Evolutionary conservation across 92 coral and sea anemone genomes (phyloP).

Genomic region (Actinostola sp.): DNA sequence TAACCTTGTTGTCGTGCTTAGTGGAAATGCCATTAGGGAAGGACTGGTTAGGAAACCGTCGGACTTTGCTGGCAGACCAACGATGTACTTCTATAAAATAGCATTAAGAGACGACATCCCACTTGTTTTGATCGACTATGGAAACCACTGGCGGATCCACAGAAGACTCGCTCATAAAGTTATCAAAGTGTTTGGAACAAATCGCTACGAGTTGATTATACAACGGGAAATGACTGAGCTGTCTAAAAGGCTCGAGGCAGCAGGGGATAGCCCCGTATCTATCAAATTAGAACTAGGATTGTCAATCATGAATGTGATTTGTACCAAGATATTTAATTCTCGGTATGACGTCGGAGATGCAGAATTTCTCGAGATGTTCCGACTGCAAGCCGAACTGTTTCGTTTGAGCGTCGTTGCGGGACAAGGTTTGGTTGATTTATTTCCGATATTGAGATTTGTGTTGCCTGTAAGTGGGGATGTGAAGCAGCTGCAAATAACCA

Average conservation of each 20-base stretch:
- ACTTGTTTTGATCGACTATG: constrained; percentile 49
- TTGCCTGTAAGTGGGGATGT: constrained; percentile 48
- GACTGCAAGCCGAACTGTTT: constrained; percentile 37
- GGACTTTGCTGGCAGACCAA: constrained; percentile 83
- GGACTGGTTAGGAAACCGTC: constrained; percentile 65
- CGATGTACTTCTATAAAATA: constrained; percentile 25
- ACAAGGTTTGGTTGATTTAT: constrained; percentile 63
- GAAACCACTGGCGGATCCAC: constrained; percentile 54
- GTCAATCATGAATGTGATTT: constrained; percentile 63
- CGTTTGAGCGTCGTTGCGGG: constrained; percentile 55
- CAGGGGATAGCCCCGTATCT: constrained; percentile 12
- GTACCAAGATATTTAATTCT: constrained; percentile 68
- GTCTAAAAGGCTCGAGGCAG: constrained; percentile 12
- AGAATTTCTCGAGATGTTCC: constrained; percentile 52
- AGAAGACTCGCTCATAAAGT: constrained; percentile 66
- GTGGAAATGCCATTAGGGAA: constrained; percentile 69
- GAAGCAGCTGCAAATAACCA: constrained; percentile 43
- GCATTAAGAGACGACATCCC: constrained; percentile 40
- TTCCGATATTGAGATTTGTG: constrained; percentile 64
- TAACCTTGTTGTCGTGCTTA: constrained; percentile 66
- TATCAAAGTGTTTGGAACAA: constrained; percentile 57
- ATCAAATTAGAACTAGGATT: constrained; percentile 54
- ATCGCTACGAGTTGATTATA: constrained; percentile 24
- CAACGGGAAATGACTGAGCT: constrained; percentile 28
- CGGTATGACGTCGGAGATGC: constrained; percentile 54